These are phyloP conservation scores for Meiosimyza platycephala DNA, from an alignment of 2,888 invertebrate species.

Conservation along the genomic window DNA sequence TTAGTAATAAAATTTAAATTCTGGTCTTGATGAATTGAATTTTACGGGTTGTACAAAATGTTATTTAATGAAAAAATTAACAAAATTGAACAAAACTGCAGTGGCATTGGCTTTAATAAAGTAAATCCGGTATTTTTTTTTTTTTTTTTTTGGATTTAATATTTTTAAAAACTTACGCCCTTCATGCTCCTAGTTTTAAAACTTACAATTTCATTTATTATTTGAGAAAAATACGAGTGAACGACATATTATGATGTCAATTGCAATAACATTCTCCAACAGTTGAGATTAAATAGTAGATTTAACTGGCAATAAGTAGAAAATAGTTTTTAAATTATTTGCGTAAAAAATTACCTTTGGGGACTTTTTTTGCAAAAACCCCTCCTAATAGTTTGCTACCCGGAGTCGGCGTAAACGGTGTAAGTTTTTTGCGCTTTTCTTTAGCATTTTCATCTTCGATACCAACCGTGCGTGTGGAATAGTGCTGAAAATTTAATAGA, in stretches of 20 bases:
- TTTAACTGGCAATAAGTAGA: background rate
- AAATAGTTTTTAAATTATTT: constrained; percentile 17
- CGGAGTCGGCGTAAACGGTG: constrained; percentile 58
- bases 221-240: too few relatives aligned
- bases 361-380: constrained; percentile 62
- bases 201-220: constrained; percentile 1
- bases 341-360: constrained; percentile 54
- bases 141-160: too few relatives aligned
- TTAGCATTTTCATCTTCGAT: constrained; percentile 40
- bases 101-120: too few relatives aligned
- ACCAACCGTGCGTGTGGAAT: constrained; percentile 51
- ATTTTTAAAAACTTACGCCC: constrained; percentile 32
- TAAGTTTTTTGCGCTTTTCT: constrained; percentile 53
- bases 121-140: too few relatives aligned
- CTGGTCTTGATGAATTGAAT: too few relatives aligned
- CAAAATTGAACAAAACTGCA: too few relatives aligned
- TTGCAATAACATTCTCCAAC: background rate
- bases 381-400: constrained; percentile 63
- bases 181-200: background rate
- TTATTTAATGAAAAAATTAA: too few relatives aligned
- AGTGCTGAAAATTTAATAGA: constrained; percentile 52
- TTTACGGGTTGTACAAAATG: too few relatives aligned
- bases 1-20: too few relatives aligned
- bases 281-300: constrained; percentile 5
- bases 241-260: background rate